Base-by-base conservation (phyloP, 2,113 vertebrate genomes). In the Barbus barbus region DNA sequence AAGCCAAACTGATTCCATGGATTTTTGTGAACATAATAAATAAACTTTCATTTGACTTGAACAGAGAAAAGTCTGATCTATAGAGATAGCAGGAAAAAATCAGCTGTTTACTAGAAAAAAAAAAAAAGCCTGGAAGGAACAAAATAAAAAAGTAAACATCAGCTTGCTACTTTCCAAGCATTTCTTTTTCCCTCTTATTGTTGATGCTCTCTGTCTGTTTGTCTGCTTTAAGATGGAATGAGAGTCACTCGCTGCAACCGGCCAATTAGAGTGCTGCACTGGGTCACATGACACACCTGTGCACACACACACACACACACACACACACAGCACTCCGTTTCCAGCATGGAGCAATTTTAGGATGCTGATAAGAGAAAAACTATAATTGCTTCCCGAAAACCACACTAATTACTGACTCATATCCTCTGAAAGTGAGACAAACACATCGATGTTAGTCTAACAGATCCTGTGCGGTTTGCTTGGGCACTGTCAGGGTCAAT, bases 141-240 rank as follows among this genome's bases (percentile, higher is more conserved):
- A 33, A 73, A 16, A 63, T 1, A 48, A 26, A 46, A 46, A 51
- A 22, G n/a, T n/a, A n/a, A n/a, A n/a, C n/a, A 56, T 46, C 1
- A 38, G 16, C 18, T 18, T 20, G 9, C n/a, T 44, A 16, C 38
- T 60, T 22, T 22, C 22, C n/a, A 16, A 60, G n/a, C 14, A 12
- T 80, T 24, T 80, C 16, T 33, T 31, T 44, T 53, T 20, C n/a
- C 33, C 36, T n/a, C 6, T 75, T 76, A 63, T 33, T 33, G 28
- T 91, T 86, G 89, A 82, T 20, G 56, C 65, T 83, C 65, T 38
- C 87, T 22, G 7, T 78, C 81, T 65, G 78, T 63, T 26, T 83
- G 69, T 87, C 86, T 83, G 71, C 61, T 89, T 91, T 86, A 78
- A 8, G 33, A 78, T n/a, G n/a, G n/a, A n/a, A n/a, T n/a, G n/a